These are phyloP conservation scores for Machimus atricapillus DNA, from an alignment of 2,888 invertebrate species.

Conservation along the genomic window DNA sequence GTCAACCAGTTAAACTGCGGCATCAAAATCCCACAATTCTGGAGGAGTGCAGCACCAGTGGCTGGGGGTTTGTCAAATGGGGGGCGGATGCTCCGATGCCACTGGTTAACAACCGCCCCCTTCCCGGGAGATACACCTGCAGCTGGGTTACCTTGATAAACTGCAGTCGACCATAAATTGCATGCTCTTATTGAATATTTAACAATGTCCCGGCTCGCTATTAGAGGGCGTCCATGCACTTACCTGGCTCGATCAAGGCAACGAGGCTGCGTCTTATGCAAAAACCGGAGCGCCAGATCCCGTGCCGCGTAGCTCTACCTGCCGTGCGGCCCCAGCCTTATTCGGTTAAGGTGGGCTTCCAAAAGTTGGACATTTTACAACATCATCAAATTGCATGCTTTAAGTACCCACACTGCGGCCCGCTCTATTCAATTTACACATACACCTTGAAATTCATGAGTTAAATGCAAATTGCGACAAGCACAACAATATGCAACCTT, in stretches of 20 bases:
- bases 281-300: background rate
- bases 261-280: background rate
- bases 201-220: background rate
- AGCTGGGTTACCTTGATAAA: slow-evolving; percentile 10
- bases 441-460: background rate
- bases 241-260: background rate
- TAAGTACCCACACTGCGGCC: background rate
- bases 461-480: slow-evolving; percentile 26
- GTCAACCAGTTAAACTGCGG: slow-evolving; percentile 8
- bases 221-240: slow-evolving; percentile 15
- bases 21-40: slow-evolving; percentile 11
- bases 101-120: background rate
- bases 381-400: slow-evolving; percentile 34
- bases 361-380: slow-evolving; percentile 28
- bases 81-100: background rate
- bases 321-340: background rate
- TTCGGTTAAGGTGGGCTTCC: background rate
- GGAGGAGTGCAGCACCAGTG: background rate
- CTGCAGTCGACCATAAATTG: slow-evolving; percentile 28
- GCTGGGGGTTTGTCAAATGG: background rate
- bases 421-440: slow-evolving; percentile 13
- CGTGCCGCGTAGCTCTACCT: background rate
- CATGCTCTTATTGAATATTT: slow-evolving; percentile 32
- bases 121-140: background rate
- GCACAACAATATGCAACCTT: slow-evolving; percentile 27